Base-by-base conservation (phyloP, 2,888 invertebrate species). In the Baccha elongata region DNA sequence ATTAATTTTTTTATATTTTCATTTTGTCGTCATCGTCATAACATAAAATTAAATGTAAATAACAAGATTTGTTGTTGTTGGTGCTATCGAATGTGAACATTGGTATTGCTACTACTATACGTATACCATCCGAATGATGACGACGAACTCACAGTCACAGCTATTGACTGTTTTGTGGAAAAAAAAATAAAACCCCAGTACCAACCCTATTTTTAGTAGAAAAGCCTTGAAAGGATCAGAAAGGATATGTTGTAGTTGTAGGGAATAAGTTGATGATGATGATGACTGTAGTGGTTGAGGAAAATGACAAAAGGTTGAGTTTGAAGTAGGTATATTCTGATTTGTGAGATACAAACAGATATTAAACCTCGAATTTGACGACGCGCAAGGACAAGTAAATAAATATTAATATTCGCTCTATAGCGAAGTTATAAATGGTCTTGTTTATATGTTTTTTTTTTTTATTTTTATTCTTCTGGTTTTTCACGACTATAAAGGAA, bases 41-140 rank as follows among this genome's bases (percentile, higher is more conserved):
- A 81, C 76, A 81, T 81, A 81, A 81, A 81, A 81, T 81, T 81
- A 76, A 81, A 81, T 81, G 81, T 76, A 81, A 81, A 81, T 76
- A 81, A 37, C 29, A 42, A 71, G 71, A 60, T 50, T 62, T 68
- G 58, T 52, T 40, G 29, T 29, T 40, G 4, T n/a, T 53, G n/a
- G 19, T 52, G 13, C n/a, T 60, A 53, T 48, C 29, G 44, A 60
- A 44, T 67, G 15, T 58, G 58, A 65, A 37, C 48, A 48, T 62
- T 58, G 52, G 50, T 50, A 50, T 58, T 52, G 60, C 58, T 68
- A 60, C n/a, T n/a, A n/a, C n/a, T n/a, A n/a, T 35, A 32, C 44
- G 29, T 21, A 32, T 53, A 37, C n/a, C 48, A 29, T 19, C 44
- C 0, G 11, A 65, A 26, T 52, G 52, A 29, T 40, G 40, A 52